These are phyloP conservation scores for Echinarachnius parma DNA, from an alignment of 53 echinoderm and acorn worm species.

Conservation along the genomic window DNA sequence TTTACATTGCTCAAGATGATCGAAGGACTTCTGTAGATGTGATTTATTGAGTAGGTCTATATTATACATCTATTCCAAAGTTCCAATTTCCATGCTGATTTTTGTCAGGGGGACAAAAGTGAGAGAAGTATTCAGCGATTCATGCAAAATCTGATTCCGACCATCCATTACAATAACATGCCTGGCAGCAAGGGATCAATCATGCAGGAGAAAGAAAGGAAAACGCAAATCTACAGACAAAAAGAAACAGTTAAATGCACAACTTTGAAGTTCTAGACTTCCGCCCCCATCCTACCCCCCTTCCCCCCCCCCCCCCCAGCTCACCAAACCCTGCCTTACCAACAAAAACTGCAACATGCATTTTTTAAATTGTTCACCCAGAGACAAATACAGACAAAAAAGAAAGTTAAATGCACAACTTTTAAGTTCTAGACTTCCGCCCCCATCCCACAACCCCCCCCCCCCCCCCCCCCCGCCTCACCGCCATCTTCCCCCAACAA, in stretches of 20 bases:
- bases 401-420: not conserved
- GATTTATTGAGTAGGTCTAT: too few species aligned
- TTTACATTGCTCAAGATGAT: too few species aligned
- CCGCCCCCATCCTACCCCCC: not conserved
- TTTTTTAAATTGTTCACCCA: too few species aligned
- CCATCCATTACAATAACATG: slow-evolving; percentile 26
- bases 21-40: too few species aligned
- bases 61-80: too few species aligned
- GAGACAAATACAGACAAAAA: too few species aligned
- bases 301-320: not conserved
- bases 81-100: slow-evolving; percentile 9
- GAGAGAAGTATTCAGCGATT: slow-evolving; percentile 33
- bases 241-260: not conserved
- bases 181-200: slow-evolving; percentile 10
- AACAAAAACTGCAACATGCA: too few species aligned
- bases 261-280: not conserved
- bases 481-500: not conserved
- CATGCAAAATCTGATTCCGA: slow-evolving; percentile 40
- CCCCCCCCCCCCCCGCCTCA: not conserved
- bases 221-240: not conserved
- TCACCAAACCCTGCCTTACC: not conserved
- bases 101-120: slow-evolving; percentile 25
- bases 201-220: not conserved
- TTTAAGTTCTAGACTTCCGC: not conserved
- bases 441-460: not conserved